Conservation (phyloP, 1,140 invertebrate species). For the Dolichoris vasculosae region DNA sequence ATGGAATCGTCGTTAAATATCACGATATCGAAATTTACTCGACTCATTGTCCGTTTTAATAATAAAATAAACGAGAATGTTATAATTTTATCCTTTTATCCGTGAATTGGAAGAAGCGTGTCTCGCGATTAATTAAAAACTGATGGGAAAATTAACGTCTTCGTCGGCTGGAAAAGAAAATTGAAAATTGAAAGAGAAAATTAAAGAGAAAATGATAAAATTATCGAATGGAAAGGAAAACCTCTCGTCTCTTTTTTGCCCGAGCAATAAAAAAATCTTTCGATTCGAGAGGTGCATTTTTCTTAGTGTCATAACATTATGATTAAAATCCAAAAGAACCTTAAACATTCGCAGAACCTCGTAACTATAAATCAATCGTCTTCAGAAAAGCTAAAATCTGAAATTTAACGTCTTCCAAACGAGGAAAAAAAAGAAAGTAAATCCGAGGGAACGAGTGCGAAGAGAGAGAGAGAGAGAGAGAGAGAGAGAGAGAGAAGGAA, state of each 20-base stretch:
- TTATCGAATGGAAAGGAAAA: neutral
- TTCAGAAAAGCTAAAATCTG: slow-evolving; percentile 24
- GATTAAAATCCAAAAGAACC: neutral
- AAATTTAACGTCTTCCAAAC: neutral
- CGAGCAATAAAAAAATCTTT: neutral
- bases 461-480: no score
- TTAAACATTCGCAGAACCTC: neutral
- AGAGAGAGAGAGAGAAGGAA: slow-evolving; percentile 3
- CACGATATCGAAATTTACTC: neutral
- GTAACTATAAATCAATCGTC: slow-evolving; percentile 38
- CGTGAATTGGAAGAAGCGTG: no score
- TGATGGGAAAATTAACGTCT: neutral
- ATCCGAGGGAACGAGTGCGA: neutral
- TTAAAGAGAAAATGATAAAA: no score
- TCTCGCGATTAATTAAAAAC: neutral
- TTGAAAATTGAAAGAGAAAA: no score
- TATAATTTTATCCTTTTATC: no score
- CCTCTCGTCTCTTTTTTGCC: neutral
- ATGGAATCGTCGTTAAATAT: neutral
- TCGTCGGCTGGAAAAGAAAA: no score
- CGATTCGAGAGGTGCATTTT: neutral
- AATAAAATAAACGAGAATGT: neutral
- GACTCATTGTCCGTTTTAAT: neutral
- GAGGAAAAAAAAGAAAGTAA: neutral
- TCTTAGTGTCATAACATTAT: neutral